Evolutionary conservation across 2,113 vertebrate genomes (phyloP).

Genomic region (Glaucidium brasilianum): DNA sequence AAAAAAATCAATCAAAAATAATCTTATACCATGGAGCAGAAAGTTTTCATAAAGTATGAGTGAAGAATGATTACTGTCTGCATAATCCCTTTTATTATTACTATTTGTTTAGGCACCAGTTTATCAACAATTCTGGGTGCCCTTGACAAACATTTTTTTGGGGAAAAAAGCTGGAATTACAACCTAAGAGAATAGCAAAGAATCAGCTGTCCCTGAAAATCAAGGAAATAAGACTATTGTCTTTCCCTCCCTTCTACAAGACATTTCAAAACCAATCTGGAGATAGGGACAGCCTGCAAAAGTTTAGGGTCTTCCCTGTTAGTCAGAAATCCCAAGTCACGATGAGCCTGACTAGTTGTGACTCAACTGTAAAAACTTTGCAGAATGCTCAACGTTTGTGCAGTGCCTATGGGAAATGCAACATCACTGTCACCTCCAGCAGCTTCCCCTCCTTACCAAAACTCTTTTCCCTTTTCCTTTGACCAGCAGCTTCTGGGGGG

Average conservation of each 20-base stretch:
- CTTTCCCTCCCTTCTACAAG: neutral
- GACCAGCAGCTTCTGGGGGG: neutral
- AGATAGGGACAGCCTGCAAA: neutral
- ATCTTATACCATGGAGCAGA: neutral
- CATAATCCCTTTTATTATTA: neutral
- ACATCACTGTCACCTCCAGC: neutral
- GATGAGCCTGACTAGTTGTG: neutral
- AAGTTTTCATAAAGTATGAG: neutral
- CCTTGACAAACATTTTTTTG: neutral
- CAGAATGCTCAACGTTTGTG: neutral
- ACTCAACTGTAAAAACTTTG: fast-evolving
- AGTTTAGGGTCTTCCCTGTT: neutral
- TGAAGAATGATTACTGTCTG: neutral
- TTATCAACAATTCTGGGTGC: neutral
- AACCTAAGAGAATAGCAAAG: neutral
- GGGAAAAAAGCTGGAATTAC: fast-evolving
- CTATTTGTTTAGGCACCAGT: neutral
- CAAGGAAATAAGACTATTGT: neutral
- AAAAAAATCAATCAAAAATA: constrained; percentile 39
- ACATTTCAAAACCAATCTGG: neutral
- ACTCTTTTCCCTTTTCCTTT: neutral
- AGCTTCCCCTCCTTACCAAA: neutral
- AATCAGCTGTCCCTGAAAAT: neutral
- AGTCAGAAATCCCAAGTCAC: neutral
- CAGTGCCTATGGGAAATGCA: neutral